Percentiles rank a stretch among this genome's conserved stretches.
Evolutionary conservation across 2,888 invertebrate genomes (phyloP).

Genomic region (Dryadula phaetusa): DNA sequence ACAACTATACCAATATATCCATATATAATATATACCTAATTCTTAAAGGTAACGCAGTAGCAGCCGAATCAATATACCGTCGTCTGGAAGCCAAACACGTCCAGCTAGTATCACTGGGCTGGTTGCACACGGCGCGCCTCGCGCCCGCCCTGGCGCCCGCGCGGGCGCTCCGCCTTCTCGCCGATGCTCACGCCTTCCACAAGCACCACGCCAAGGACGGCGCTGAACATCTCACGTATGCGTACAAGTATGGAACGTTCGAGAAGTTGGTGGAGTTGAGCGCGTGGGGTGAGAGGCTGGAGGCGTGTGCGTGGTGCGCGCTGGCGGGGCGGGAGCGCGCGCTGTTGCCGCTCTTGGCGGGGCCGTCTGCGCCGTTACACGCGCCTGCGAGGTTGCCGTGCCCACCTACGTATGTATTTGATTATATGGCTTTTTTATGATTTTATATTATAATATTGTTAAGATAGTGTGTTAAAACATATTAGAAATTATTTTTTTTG

Average conservation of each 20-base stretch:
- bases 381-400: constrained; percentile 49
- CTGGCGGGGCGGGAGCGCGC: constrained; percentile 88
- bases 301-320: constrained; percentile 91
- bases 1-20: too few species aligned
- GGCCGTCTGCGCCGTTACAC: constrained; percentile 52
- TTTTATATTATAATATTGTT: not conserved
- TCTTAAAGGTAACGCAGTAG: constrained; percentile 87
- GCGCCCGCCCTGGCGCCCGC: constrained; percentile 89
- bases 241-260: constrained; percentile 97
- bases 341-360: constrained; percentile 86
- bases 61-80: constrained; percentile 90
- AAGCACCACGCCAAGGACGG: constrained; percentile 94
- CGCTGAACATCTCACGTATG: constrained; percentile 94
- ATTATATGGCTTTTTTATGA: not conserved
- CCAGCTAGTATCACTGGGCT: constrained; percentile 96
- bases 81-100: constrained; percentile 96
- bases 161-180: constrained; percentile 88
- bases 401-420: constrained; percentile 53
- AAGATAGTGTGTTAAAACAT: too few species aligned
- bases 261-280: constrained; percentile 95
- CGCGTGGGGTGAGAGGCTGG: constrained; percentile 91
- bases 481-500: too few species aligned
- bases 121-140: constrained; percentile 90
- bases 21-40: too few species aligned
- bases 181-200: constrained; percentile 93